Evolutionary conservation across 2,113 vertebrate genomes (phyloP), one percentile per base, ranked within the genome.

Genomic region (Leucosticte australis): DNA sequence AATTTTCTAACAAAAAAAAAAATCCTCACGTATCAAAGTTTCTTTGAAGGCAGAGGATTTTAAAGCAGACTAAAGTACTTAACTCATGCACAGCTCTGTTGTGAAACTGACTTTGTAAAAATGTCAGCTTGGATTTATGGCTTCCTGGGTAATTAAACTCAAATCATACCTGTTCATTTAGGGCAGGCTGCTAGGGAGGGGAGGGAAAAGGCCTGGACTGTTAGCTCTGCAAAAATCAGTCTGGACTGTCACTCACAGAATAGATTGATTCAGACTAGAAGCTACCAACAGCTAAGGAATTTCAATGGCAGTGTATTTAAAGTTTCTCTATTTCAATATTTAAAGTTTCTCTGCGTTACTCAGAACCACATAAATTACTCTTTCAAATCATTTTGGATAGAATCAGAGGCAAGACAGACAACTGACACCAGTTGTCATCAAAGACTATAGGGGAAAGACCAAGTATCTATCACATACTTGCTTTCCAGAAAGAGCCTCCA

Each of bases 131-230:
- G 55, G 59, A 79, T 93, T 94, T 57, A 80, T 35, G 39, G 35
- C n/a, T 93, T 91, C 75, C 46, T 62, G 41, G 20, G 62, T 83
- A 85, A 93, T 60, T 71, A 90, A 81, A 85, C 64, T 56, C 70
- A 79, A 89, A 74, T 87, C 53, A 73, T 83, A 94, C 71, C 49
- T 93, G 46, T 15, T 90, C n/a, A 52, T 83, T 60, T 76, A 55
- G n/a, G 35, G 49, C 1, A 5, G 39, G 28, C 41, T n/a, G 15
- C 1, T 1, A 78, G 31, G 12, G 24, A 23, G 14, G 27, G 22
- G 27, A 77, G 35, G 30, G 31, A 63, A 35, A 80, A 33, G 35
- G 15, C 50, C 13, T 55, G 27, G 35, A 15, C 31, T 52, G 44
- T 41, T 30, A 28, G n/a, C 9, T 64, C 52, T 63, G 41, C 37